Percentiles rank a stretch among this genome's conserved stretches.
Conservation (phyloP, 2,797 vertebrate species). For the Miichthys miiuy region DNA sequence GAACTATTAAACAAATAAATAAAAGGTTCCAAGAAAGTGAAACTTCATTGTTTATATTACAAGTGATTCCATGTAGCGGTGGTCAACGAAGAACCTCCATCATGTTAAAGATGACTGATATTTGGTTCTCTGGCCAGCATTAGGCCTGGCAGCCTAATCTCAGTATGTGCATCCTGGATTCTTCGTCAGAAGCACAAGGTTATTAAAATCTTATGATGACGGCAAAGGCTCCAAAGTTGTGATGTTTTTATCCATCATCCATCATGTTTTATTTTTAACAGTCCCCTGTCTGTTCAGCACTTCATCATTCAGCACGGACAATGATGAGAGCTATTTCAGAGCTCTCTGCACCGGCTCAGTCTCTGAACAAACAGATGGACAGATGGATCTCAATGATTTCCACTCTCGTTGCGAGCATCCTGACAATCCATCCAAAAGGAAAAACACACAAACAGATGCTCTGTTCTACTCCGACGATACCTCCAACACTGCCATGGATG, state of each 20-base stretch:
- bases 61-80: constrained; percentile 12
- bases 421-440: constrained; percentile 2
- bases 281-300: not conserved
- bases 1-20: constrained; percentile 62
- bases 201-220: not conserved
- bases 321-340: not conserved
- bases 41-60: constrained; percentile 10
- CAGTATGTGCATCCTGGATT: not conserved
- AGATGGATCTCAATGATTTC: not conserved
- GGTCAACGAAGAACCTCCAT: constrained; percentile 24
- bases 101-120: constrained; percentile 6
- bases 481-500: not conserved
- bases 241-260: constrained; percentile 12
- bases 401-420: not conserved
- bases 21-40: constrained; percentile 21
- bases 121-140: not conserved
- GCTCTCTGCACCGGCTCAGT: constrained; percentile 1
- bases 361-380: constrained; percentile 30
- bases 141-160: constrained; percentile 7
- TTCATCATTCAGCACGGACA: not conserved
- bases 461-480: not conserved
- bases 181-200: constrained; percentile 6
- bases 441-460: constrained; percentile 14
- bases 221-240: constrained; percentile 7
- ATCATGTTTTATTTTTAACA: not conserved